A percentile compares a stretch with the other conserved stretches of the same genome.
These are phyloP conservation scores for Agrotis segetum DNA, from an alignment of 2,888 invertebrate genomes.

Conservation along the genomic window DNA sequence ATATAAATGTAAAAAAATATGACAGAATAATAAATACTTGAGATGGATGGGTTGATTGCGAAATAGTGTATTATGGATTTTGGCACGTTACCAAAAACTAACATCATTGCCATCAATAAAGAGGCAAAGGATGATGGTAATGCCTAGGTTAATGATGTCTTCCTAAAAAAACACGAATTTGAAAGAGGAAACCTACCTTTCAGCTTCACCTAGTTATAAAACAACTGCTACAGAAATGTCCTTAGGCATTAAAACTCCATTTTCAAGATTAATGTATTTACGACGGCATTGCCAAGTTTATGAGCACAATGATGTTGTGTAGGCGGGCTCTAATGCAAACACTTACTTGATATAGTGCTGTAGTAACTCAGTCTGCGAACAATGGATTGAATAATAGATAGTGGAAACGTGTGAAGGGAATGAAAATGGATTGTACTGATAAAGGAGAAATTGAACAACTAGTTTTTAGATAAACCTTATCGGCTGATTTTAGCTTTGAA, in stretches of 20 bases:
- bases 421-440: constrained; percentile 10
- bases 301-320: constrained; percentile 77
- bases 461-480: constrained; percentile 1
- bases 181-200: background rate
- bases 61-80: too few relatives aligned
- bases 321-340: constrained; percentile 68
- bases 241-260: constrained; percentile 75
- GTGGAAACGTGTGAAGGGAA: constrained; percentile 15
- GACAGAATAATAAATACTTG: too few relatives aligned
- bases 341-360: constrained; percentile 66
- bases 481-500: constrained; percentile 1
- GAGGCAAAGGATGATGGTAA: background rate
- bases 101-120: too few relatives aligned
- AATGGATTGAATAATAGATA: constrained; percentile 35
- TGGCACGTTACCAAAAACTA: too few relatives aligned
- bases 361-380: constrained; percentile 43
- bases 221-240: constrained; percentile 48
- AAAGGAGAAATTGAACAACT: background rate
- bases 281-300: constrained; percentile 83
- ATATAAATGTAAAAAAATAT: too few relatives aligned
- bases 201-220: constrained; percentile 4
- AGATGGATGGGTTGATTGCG: too few relatives aligned
- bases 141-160: background rate
- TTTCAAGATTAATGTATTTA: constrained; percentile 77
- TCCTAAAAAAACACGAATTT: background rate